Conservation (phyloP, 2,888 invertebrate genomes). For the Macrophya annulata region DNA sequence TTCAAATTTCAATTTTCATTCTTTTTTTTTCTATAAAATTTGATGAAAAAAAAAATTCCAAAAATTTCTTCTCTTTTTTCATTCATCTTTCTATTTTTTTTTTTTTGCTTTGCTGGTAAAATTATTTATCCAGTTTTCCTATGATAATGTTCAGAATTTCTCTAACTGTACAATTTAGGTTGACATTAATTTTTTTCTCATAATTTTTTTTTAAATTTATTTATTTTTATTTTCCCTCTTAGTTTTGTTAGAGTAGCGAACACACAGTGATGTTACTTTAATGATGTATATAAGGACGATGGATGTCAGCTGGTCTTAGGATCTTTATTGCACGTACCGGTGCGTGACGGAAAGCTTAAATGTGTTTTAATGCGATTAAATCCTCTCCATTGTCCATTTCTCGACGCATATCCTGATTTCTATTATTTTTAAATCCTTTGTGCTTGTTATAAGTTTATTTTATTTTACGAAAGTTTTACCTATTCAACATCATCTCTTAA, state of each 20-base stretch:
- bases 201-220: neutral
- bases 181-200: neutral
- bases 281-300: neutral
- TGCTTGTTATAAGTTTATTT: neutral
- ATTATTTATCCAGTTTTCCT: neutral
- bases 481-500: too few relatives aligned
- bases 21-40: neutral
- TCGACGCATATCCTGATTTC: slow-evolving; percentile 41
- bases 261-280: neutral
- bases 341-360: slow-evolving; percentile 23
- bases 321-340: neutral
- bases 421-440: neutral
- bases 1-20: too few relatives aligned
- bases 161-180: neutral
- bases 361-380: slow-evolving; percentile 22
- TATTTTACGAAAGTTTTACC: too few relatives aligned
- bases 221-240: neutral
- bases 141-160: neutral
- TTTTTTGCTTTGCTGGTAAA: neutral
- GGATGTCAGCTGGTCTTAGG: neutral
- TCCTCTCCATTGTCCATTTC: slow-evolving; percentile 29
- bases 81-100: neutral
- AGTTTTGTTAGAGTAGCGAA: neutral
- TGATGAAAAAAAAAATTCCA: too few relatives aligned
- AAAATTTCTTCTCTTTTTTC: neutral